Evolutionary conservation across 2,888 invertebrate species (phyloP).

Genomic region (Nebria brevicollis): DNA sequence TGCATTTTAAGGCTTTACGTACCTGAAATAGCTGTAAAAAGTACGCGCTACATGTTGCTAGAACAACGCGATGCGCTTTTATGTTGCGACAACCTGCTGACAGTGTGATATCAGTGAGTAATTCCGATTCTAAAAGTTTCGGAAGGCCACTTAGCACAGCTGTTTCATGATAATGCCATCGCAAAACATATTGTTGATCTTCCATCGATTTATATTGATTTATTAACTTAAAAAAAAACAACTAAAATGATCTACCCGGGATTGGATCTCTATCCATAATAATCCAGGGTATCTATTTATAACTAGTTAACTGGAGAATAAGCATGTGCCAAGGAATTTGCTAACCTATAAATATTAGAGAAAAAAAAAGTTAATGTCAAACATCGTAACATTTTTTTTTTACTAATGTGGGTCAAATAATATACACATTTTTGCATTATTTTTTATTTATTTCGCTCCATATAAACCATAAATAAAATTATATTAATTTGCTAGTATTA

Average conservation of each 20-base stretch:
- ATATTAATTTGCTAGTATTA: background rate
- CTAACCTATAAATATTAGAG: slow-evolving; percentile 53
- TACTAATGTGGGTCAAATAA: slow-evolving; percentile 6
- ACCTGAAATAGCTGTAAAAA: slow-evolving; percentile 90
- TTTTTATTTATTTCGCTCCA: background rate
- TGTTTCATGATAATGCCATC: slow-evolving; percentile 62
- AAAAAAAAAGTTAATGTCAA: slow-evolving; percentile 15
- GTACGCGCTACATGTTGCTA: slow-evolving; percentile 91
- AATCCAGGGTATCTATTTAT: slow-evolving; percentile 62
- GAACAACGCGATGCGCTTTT: slow-evolving; percentile 84
- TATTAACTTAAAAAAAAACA: slow-evolving; percentile 5
- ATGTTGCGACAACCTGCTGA: slow-evolving; percentile 87
- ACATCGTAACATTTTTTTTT: slow-evolving; percentile 5
- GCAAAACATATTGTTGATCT: slow-evolving; percentile 59
- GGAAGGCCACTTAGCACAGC: slow-evolving; percentile 79
- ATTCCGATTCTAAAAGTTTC: slow-evolving; percentile 80
- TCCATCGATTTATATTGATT: slow-evolving; percentile 40
- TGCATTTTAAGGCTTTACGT: slow-evolving; percentile 53
- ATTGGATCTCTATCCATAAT: slow-evolving; percentile 53
- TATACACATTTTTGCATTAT: background rate
- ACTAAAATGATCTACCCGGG: slow-evolving; percentile 34
- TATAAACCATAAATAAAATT: background rate
- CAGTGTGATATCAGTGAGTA: slow-evolving; percentile 87
- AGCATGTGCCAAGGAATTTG: slow-evolving; percentile 61
- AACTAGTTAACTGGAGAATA: slow-evolving; percentile 59